phyloP scores from a whole-genome alignment of 2,888 invertebrate genomes.

The Eremobia ochroleuca region DNA sequence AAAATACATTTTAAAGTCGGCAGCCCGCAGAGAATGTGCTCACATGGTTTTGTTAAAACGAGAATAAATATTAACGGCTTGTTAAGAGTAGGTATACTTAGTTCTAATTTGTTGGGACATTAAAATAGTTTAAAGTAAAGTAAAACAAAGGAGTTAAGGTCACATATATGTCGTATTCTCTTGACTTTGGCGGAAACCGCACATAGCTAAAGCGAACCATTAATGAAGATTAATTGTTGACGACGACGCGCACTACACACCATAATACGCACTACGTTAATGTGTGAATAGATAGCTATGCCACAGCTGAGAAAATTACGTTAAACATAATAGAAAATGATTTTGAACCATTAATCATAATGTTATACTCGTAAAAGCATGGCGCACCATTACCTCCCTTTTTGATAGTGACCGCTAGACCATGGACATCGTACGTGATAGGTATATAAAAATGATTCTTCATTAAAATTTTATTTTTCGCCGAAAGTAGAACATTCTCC shows the following conservation, averaged over 20 bases:
- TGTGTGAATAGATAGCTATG: constrained; percentile 61
- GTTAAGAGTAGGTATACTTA: constrained; percentile 62
- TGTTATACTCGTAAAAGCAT: constrained; percentile 56
- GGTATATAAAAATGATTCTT: constrained; percentile 55
- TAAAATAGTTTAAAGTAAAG: constrained; percentile 76
- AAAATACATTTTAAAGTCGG: constrained; percentile 31
- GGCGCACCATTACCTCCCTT: constrained; percentile 52
- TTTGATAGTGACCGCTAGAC: constrained; percentile 41
- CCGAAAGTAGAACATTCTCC: constrained; percentile 62
- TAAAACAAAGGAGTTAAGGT: constrained; percentile 72
- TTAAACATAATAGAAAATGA: constrained; percentile 64
- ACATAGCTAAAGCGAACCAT: constrained; percentile 84
- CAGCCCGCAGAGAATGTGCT: constrained; percentile 25
- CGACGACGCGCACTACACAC: constrained; percentile 77
- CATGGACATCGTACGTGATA: constrained; percentile 28
- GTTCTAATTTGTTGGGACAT: constrained; percentile 72
- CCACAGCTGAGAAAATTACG: constrained; percentile 63
- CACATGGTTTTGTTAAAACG: constrained; percentile 33
- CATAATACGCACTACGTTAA: constrained; percentile 59
- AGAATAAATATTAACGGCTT: constrained; percentile 60
- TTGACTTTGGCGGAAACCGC: constrained; percentile 80
- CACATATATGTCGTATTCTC: constrained; percentile 74
- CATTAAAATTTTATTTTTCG: constrained; percentile 53
- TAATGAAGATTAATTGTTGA: constrained; percentile 89
- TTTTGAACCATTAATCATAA: constrained; percentile 66